Evolutionary conservation across 2,888 invertebrate genomes (phyloP).

Genomic region (Eupithecia vulgata): DNA sequence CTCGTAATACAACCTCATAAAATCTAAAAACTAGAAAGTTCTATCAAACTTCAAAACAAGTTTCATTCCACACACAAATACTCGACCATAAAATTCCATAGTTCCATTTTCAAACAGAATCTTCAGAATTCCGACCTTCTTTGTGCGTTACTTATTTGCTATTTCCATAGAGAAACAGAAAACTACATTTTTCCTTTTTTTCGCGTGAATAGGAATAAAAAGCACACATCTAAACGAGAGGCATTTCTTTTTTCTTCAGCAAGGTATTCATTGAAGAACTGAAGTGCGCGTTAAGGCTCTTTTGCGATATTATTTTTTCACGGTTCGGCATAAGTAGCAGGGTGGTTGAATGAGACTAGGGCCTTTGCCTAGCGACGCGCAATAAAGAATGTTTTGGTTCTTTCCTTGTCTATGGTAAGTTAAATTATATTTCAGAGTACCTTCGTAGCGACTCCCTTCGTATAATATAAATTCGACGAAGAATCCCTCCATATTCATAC

Average conservation of each 20-base stretch:
- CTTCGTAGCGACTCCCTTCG: neutral
- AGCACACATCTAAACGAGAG: constrained; percentile 32
- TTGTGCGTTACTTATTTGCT: constrained; percentile 7
- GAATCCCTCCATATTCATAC: neutral
- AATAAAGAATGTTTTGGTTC: constrained; percentile 45
- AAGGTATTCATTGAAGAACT: constrained; percentile 31
- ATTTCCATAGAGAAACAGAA: constrained; percentile 12
- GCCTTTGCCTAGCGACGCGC: constrained; percentile 41
- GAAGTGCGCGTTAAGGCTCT: constrained; percentile 49
- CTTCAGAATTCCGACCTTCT: constrained; percentile 1
- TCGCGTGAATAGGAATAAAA: constrained; percentile 36
- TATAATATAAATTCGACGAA: neutral
- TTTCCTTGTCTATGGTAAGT: constrained; percentile 47
- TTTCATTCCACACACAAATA: neutral
- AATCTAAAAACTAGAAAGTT: neutral
- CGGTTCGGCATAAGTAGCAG: constrained; percentile 57
- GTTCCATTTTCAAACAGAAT: constrained; percentile 15
- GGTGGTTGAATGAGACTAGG: constrained; percentile 44
- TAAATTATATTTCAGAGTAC: constrained; percentile 21
- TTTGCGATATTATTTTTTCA: constrained; percentile 63
- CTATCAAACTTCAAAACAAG: constrained; percentile 9
- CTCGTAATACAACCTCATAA: neutral
- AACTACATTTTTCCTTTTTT: constrained; percentile 30
- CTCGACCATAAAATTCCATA: constrained; percentile 11
- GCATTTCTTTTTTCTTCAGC: constrained; percentile 29